phyloP scores from a whole-genome alignment of 1,140 invertebrate species.

The Trinorchestia longiramus region DNA sequence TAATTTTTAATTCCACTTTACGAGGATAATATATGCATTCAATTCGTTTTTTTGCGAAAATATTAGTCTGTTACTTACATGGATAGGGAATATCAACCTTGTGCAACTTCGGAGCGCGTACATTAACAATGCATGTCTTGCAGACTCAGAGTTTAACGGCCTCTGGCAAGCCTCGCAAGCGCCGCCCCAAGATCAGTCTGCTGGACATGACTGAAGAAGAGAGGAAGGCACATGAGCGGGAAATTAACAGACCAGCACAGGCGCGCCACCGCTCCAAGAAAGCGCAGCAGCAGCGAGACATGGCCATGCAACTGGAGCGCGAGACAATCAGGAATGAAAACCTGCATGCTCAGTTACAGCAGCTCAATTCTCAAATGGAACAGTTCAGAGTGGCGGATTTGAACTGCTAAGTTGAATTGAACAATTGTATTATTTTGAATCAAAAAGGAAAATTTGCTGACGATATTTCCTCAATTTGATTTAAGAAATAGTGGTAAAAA shows the following conservation, averaged over 20 bases:
- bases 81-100: not conserved
- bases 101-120: not conserved
- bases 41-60: not conserved
- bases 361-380: not conserved
- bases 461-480: too few relatives aligned
- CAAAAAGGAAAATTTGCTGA: too few relatives aligned
- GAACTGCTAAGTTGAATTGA: not conserved
- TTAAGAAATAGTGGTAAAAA: too few relatives aligned
- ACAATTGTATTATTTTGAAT: not conserved
- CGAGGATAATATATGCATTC: too few relatives aligned
- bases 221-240: slow-evolving; percentile 11
- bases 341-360: not conserved
- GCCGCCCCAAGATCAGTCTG: not conserved
- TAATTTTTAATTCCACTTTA: too few relatives aligned
- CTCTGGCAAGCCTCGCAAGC: not conserved
- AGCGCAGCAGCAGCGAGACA: not conserved
- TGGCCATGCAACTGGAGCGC: not conserved
- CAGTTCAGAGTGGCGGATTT: not conserved
- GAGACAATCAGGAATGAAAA: not conserved
- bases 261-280: slow-evolving; percentile 29
- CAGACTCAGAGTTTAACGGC: not conserved
- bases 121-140: not conserved
- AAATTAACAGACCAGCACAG: slow-evolving; percentile 25
- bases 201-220: slow-evolving; percentile 15
- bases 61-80: not conserved